phyloP scores from a whole-genome alignment of 2,888 invertebrate genomes.

The Oxyteleia sp. region DNA sequence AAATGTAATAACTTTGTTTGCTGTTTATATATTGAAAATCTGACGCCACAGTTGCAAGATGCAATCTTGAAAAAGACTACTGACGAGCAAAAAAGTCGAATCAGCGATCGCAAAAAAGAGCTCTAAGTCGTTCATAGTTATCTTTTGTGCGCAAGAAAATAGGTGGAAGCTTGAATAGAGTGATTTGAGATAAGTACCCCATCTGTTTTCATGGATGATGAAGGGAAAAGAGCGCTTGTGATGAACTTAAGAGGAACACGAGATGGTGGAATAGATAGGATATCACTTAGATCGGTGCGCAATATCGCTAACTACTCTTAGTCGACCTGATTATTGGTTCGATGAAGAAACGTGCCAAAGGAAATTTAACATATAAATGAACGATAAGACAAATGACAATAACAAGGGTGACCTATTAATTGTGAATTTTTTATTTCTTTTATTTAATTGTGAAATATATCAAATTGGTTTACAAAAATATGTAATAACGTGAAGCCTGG shows the following conservation, averaged over 20 bases:
- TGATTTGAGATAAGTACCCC: constrained; percentile 80
- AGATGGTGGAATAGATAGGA: constrained; percentile 64
- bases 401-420: background rate
- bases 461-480: too few relatives aligned
- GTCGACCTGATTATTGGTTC: constrained; percentile 53
- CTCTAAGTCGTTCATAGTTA: constrained; percentile 51
- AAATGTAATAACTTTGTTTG: constrained; percentile 16
- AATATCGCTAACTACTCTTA: constrained; percentile 71
- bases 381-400: constrained; percentile 10
- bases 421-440: background rate
- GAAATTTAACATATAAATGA: constrained; percentile 28
- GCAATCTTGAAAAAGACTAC: constrained; percentile 56
- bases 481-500: too few relatives aligned
- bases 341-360: constrained; percentile 62
- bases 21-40: constrained; percentile 41
- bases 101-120: constrained; percentile 59
- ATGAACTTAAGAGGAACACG: constrained; percentile 51
- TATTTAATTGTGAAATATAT: too few relatives aligned
- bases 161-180: constrained; percentile 77
- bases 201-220: constrained; percentile 78
- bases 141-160: constrained; percentile 74
- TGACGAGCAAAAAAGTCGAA: constrained; percentile 53
- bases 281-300: constrained; percentile 68
- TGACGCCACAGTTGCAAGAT: constrained; percentile 62
- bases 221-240: constrained; percentile 69